Conservation (phyloP, 1,140 invertebrate species). For the Drosophila nikananu region DNA sequence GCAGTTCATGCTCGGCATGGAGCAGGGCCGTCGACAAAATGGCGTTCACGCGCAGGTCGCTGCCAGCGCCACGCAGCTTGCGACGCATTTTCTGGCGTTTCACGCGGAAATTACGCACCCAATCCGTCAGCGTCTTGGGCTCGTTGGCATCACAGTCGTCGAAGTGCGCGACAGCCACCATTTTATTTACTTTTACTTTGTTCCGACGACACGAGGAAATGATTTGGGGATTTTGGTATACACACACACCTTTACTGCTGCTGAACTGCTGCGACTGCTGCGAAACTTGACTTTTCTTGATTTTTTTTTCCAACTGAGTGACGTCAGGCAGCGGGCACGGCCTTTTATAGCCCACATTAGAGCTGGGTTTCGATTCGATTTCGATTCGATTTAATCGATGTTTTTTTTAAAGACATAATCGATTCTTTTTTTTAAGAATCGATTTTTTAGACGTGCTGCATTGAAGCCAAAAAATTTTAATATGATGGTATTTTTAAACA, state of each 20-base stretch:
- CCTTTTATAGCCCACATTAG: too few species aligned
- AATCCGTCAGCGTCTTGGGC: constrained; percentile 77
- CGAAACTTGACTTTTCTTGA: constrained; percentile 24
- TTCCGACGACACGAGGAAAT: constrained; percentile 40
- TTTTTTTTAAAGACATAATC: too few species aligned
- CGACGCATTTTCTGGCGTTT: constrained; percentile 84
- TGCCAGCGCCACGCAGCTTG: constrained; percentile 70
- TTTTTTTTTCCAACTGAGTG: constrained; percentile 5
- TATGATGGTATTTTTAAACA: too few species aligned
- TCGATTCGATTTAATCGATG: too few species aligned
- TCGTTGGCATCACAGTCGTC: constrained; percentile 59
- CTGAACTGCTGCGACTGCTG: constrained; percentile 11
- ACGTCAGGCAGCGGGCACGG: too few species aligned
- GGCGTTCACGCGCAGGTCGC: constrained; percentile 77
- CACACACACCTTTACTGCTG: constrained; percentile 70
- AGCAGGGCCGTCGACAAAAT: constrained; percentile 80
- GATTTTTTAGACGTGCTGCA: too few species aligned
- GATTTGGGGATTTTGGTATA: constrained; percentile 25
- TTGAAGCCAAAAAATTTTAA: too few species aligned
- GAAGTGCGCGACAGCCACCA: constrained; percentile 65
- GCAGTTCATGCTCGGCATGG: constrained; percentile 77
- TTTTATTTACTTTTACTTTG: constrained; percentile 48
- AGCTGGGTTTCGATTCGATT: too few species aligned
- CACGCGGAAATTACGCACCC: constrained; percentile 82
- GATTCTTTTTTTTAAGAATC: too few species aligned